phyloP scores from a whole-genome alignment of 2,888 invertebrate species.

The Pammene aurita region DNA sequence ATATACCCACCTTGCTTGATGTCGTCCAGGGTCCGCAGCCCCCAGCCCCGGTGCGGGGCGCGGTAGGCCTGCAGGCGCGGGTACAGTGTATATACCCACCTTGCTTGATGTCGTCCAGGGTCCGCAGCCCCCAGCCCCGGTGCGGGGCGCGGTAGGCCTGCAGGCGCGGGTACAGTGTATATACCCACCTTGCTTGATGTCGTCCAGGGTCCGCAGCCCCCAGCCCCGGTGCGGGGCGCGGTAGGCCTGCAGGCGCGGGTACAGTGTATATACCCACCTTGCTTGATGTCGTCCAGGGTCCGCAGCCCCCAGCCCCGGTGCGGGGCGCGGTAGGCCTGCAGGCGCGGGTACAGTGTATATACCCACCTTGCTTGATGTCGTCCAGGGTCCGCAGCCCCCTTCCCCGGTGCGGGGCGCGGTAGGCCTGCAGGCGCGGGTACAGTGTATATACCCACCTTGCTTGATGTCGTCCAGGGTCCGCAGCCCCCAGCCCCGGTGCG shows the following conservation, averaged over 20 bases:
- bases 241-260: slow-evolving; percentile 14
- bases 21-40: slow-evolving; percentile 87
- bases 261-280: too few species aligned
- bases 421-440: slow-evolving; percentile 87
- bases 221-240: slow-evolving; percentile 13
- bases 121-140: slow-evolving; percentile 91
- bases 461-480: slow-evolving; percentile 85
- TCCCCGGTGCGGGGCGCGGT: slow-evolving; percentile 87
- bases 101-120: slow-evolving; percentile 86
- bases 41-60: slow-evolving; percentile 92
- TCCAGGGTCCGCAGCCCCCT: slow-evolving; percentile 90
- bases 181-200: slow-evolving; percentile 57
- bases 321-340: slow-evolving; percentile 86
- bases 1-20: slow-evolving; percentile 85
- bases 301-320: slow-evolving; percentile 92
- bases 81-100: too few species aligned
- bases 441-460: too few species aligned
- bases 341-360: slow-evolving; percentile 88
- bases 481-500: slow-evolving; percentile 91
- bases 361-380: too few species aligned
- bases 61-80: slow-evolving; percentile 89
- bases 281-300: slow-evolving; percentile 85
- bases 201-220: slow-evolving; percentile 1
- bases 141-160: slow-evolving; percentile 85
- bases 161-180: slow-evolving; percentile 87